Evolutionary conservation across 2,888 invertebrate genomes (phyloP).

Genomic region (Agriopis aurantiaria): DNA sequence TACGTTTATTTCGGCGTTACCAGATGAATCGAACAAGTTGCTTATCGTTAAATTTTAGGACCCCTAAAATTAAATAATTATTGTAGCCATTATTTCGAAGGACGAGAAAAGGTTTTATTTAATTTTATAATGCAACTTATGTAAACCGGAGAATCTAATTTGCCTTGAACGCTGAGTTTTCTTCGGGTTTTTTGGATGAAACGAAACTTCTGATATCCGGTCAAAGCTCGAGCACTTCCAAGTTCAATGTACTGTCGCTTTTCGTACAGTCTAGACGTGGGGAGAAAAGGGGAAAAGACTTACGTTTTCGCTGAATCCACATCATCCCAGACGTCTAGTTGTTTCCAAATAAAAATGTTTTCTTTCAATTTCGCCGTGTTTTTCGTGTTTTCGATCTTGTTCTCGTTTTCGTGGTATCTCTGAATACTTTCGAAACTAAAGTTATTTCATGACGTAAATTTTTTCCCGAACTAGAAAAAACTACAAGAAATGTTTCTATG

Average conservation of each 20-base stretch:
- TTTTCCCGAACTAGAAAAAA: no score
- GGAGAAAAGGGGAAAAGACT: slow-evolving; percentile 40
- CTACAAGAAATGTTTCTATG: no score
- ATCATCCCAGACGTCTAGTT: slow-evolving; percentile 51
- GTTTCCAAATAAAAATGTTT: slow-evolving; percentile 58
- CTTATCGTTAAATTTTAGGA: no score
- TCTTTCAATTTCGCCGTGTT: slow-evolving; percentile 31
- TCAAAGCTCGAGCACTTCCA: slow-evolving; percentile 9
- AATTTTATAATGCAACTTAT: no score
- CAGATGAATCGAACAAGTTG: no score
- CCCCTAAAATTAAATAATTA: no score
- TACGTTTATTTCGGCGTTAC: no score
- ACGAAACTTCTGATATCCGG: not conserved
- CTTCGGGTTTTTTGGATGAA: not conserved
- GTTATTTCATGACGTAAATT: no score
- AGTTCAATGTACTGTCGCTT: slow-evolving; percentile 35
- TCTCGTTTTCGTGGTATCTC: not conserved
- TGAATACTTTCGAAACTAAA: no score
- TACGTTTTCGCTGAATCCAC: slow-evolving; percentile 57
- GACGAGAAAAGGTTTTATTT: no score
- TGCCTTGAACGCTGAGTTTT: not conserved
- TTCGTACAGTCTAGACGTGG: slow-evolving; percentile 64
- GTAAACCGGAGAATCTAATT: not conserved
- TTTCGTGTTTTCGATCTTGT: slow-evolving; percentile 6
- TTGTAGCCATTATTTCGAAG: no score